A percentile compares a stretch with the other conserved stretches of the same genome.
These are phyloP conservation scores for Hetaerina americana DNA, from an alignment of 1,140 invertebrate species.

Conservation along the genomic window DNA sequence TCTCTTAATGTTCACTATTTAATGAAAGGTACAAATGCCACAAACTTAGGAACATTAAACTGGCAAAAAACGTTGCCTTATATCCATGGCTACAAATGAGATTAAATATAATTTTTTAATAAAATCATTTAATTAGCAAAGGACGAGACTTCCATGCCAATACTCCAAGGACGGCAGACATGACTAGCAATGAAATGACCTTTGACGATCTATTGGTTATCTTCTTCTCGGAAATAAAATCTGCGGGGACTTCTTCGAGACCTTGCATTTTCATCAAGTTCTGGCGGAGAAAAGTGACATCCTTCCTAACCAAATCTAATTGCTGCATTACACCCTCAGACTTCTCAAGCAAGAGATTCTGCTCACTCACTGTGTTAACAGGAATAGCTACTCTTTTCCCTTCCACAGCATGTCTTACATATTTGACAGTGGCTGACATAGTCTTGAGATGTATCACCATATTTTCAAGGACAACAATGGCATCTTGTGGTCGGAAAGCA, in stretches of 20 bases:
- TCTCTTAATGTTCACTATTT: too few relatives aligned
- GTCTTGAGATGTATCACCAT: neutral
- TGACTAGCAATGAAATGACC: neutral
- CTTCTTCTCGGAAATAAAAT: neutral
- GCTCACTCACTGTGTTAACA: neutral
- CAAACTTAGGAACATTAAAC: too few relatives aligned
- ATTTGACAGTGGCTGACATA: neutral
- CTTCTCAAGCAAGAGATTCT: neutral
- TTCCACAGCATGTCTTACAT: neutral
- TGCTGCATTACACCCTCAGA: neutral
- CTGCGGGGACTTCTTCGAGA: neutral
- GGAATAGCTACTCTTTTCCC: neutral
- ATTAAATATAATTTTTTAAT: too few relatives aligned
- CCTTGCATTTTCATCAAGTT: neutral
- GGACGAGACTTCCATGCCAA: neutral
- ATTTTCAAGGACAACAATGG: neutral
- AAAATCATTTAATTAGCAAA: neutral
- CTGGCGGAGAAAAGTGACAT: neutral
- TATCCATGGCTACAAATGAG: too few relatives aligned
- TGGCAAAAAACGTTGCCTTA: too few relatives aligned
- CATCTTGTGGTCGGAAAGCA: neutral
- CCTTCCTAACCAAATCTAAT: neutral
- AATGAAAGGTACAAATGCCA: too few relatives aligned
- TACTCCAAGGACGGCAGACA: neutral
- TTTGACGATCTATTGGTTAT: neutral